Base-by-base conservation (phyloP, 2,888 invertebrate genomes). In the Dyspetes luteomarginatus region DNA sequence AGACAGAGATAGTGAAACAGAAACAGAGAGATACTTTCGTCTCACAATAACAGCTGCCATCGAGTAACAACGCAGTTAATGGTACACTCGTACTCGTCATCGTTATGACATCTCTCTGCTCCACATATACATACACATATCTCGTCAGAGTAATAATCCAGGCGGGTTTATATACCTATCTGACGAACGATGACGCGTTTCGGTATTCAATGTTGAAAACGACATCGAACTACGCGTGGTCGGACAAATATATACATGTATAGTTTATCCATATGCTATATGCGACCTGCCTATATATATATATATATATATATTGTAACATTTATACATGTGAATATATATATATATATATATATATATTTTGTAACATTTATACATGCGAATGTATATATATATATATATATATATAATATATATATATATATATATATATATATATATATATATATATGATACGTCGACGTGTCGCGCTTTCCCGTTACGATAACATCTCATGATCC, bases 401-500 rank as follows among this genome's bases (percentile, higher is more conserved):
- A n/a, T n/a, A n/a, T n/a, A n/a, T n/a, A n/a, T n/a, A n/a, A n/a
- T n/a, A n/a, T n/a, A n/a, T n/a, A n/a, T n/a, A n/a, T n/a, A n/a
- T n/a, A n/a, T n/a, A n/a, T n/a, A n/a, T n/a, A n/a, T n/a, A n/a
- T n/a, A n/a, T n/a, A n/a, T n/a, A n/a, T n/a, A n/a, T n/a, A n/a
- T n/a, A n/a, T n/a, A n/a, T n/a, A n/a, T n/a, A n/a, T n/a, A n/a
- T n/a, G n/a, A n/a, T n/a, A n/a, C n/a, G n/a, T 17, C 48, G 19
- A 17, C 41, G 41, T 50, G 26, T 24, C 68, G 52, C 58, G 22
- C 52, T 52, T 69, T 55, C 62, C 76, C 58, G 36, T 43, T 64
- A 65, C 78, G 78, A 78, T 78, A 78, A 78, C 72, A 78, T 72
- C 78, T 72, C 71, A 78, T 78, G 71, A 78, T 72, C 72, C 72